Evolutionary conservation across 2,888 invertebrate genomes (phyloP).

Genomic region (Stenodema calcarata): DNA sequence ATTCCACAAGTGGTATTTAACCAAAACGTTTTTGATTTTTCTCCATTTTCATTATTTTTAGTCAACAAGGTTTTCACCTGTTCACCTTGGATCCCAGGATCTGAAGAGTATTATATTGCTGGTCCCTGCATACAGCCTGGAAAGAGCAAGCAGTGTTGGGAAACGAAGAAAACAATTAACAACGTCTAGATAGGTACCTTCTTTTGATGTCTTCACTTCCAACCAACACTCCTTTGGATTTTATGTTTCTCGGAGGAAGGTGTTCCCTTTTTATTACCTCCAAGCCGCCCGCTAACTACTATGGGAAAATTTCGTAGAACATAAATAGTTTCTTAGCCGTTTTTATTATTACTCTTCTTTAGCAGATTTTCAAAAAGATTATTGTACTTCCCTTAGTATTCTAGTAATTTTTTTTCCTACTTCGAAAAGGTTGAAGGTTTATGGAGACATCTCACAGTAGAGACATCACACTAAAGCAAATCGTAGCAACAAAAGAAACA

Average conservation of each 20-base stretch:
- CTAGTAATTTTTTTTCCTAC: neutral
- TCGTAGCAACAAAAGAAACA: neutral
- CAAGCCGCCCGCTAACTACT: neutral
- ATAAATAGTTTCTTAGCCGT: neutral
- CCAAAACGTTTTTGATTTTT: no score
- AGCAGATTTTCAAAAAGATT: neutral
- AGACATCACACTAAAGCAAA: neutral
- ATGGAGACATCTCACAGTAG: neutral
- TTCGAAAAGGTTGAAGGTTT: neutral
- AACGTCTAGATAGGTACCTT: neutral
- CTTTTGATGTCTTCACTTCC: neutral
- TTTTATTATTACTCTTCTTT: neutral
- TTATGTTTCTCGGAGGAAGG: neutral
- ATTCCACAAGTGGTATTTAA: no score
- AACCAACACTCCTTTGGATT: neutral
- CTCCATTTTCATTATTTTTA: no score
- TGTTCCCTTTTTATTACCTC: neutral
- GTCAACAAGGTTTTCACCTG: no score
- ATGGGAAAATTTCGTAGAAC: neutral
- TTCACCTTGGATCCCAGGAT: no score
- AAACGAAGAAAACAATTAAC: neutral
- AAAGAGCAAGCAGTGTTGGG: neutral
- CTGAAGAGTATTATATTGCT: no score
- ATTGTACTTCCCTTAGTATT: neutral
- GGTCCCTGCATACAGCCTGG: no score